Conservation (phyloP, 2,888 invertebrate species). For the Eristalis intricaria region DNA sequence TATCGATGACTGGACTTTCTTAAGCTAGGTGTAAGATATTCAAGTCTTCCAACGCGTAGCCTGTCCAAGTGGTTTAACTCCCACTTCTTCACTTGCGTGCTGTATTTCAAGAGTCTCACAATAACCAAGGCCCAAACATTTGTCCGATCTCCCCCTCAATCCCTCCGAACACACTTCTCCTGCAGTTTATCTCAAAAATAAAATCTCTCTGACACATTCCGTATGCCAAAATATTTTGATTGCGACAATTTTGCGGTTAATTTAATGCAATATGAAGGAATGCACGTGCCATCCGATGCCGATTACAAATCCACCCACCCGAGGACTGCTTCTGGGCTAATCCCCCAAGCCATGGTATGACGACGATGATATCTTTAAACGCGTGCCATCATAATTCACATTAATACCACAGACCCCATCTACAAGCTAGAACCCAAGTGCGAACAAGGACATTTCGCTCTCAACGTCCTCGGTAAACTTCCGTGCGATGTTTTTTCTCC, state of each 20-base stretch:
- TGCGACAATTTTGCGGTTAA: slow-evolving; percentile 60
- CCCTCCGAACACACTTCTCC: background rate
- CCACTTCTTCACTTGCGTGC: too few relatives aligned
- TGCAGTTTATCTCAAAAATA: background rate
- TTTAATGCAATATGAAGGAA: slow-evolving; percentile 54
- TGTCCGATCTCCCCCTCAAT: background rate
- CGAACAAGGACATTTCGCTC: slow-evolving; percentile 30
- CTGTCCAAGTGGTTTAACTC: too few relatives aligned
- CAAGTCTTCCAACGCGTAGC: too few relatives aligned
- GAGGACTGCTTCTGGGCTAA: background rate
- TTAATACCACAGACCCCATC: slow-evolving; percentile 28
- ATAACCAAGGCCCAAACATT: too few relatives aligned
- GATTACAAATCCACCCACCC: slow-evolving; percentile 43
- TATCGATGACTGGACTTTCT: too few relatives aligned
- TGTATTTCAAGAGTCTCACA: too few relatives aligned
- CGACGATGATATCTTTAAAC: slow-evolving; percentile 22
- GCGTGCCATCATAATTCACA: slow-evolving; percentile 62
- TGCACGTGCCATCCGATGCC: slow-evolving; percentile 55
- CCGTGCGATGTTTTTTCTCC: background rate
- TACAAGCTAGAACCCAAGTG: slow-evolving; percentile 23
- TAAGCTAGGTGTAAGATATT: too few relatives aligned
- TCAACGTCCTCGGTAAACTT: background rate
- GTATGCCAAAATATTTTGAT: slow-evolving; percentile 64
- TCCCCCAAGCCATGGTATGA: slow-evolving; percentile 3
- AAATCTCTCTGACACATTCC: background rate